These are phyloP conservation scores for Drosophila yooni DNA, from an alignment of 2,888 invertebrate species.

Conservation along the genomic window DNA sequence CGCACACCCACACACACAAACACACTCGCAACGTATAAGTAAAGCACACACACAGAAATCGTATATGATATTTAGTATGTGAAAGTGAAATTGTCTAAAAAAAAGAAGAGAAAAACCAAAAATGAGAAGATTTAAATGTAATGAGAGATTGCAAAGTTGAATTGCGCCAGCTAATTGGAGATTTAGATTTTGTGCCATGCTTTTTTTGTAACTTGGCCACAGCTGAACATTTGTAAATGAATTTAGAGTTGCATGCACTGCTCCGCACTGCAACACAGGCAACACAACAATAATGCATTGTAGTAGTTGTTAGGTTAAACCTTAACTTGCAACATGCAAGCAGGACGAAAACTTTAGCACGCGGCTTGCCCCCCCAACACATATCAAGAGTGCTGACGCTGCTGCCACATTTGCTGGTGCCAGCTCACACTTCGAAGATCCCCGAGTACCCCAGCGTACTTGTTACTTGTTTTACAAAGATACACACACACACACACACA, in stretches of 20 bases:
- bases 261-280: slow-evolving; percentile 40
- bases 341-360: slow-evolving; percentile 42
- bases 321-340: slow-evolving; percentile 28
- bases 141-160: slow-evolving; percentile 12
- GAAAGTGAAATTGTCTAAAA: slow-evolving; percentile 28
- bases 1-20: slow-evolving; percentile 9
- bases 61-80: slow-evolving; percentile 58
- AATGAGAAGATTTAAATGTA: slow-evolving; percentile 21
- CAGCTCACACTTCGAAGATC: slow-evolving; percentile 5
- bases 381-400: slow-evolving; percentile 22
- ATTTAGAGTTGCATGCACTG: slow-evolving; percentile 63
- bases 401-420: slow-evolving; percentile 8
- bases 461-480: slow-evolving; percentile 36
- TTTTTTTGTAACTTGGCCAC: slow-evolving; percentile 48
- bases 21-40: slow-evolving; percentile 31
- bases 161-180: slow-evolving; percentile 47
- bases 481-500: slow-evolving; percentile 15
- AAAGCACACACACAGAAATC: slow-evolving; percentile 37
- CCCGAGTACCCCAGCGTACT: slow-evolving; percentile 20
- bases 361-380: slow-evolving; percentile 50
- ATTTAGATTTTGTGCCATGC: slow-evolving; percentile 49
- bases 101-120: background rate
- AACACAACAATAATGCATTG: slow-evolving; percentile 36
- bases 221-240: slow-evolving; percentile 75
- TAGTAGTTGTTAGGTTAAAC: slow-evolving; percentile 42